Base-by-base conservation (phyloP, 2,888 invertebrate genomes). In the Melipona beecheii region DNA sequence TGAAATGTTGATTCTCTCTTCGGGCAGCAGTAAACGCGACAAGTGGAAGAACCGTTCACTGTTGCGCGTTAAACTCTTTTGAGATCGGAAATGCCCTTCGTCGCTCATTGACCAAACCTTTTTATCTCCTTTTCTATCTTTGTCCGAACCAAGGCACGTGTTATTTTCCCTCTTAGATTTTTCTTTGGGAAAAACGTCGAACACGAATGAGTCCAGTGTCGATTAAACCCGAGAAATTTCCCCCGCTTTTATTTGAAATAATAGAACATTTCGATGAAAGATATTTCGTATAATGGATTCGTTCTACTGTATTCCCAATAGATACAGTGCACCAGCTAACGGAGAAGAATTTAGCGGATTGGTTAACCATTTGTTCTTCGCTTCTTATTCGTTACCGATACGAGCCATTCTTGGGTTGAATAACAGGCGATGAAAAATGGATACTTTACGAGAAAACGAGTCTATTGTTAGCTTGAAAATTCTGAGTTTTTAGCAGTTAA, bases 31-130 rank as follows among this genome's bases (percentile, higher is more conserved):
- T 84, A 86, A 84, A 86, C 84, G 84, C 81, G 84, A 73, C 75
- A 73, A 74, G 72, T 75, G 86, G 58, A 81, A 64, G 77, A 81
- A 24, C 72, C 64, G 65, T 84, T 43, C 83, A 69, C 85, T 80
- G 77, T 80, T 85, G 79, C 78, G 78, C 83, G 85, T 77, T 78
- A 74, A 80, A 85, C 74, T 72, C 80, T 80, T 75, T 27, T 31
- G 81, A 76, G 80, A 49, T 78, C 73, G 78, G 78, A 84, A 86
- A 74, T 86, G 84, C 74, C 81, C 82, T 74, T 75, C 60, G 87
- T 75, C 83, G 80, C 86, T 87, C 82, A 81, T 84, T 87, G 83
- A 78, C 81, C 81, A 75, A 77, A 11, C 72, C 69, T 81, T 36
- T 54, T 13, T 56, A 27, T 54, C n/a, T 15, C 49, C 68, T 58